phyloP scores from a whole-genome alignment of 2,888 invertebrate genomes.

The Endotricha flammealis region DNA sequence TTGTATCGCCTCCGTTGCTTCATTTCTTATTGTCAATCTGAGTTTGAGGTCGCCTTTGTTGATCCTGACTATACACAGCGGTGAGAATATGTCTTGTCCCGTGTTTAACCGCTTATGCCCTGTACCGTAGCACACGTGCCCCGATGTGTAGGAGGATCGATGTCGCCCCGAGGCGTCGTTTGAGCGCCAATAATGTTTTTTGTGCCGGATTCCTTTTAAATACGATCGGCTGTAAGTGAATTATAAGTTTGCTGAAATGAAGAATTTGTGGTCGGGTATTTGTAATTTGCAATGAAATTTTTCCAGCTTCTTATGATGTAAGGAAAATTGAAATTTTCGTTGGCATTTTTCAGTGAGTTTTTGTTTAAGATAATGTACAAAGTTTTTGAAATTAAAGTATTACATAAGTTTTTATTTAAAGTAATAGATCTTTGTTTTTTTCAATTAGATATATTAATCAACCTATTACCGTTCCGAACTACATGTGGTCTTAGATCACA shows the following conservation, averaged over 20 bases:
- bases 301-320: not conserved
- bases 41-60: conserved; percentile 18
- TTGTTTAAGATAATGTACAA: too few relatives aligned
- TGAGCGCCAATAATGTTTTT: conserved; percentile 68
- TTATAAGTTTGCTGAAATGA: conserved; percentile 39
- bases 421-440: too few relatives aligned
- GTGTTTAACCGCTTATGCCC: conserved; percentile 17
- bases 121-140: conserved; percentile 23
- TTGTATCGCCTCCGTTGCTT: too few relatives aligned
- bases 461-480: too few relatives aligned
- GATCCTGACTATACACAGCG: too few relatives aligned
- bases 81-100: too few relatives aligned
- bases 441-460: too few relatives aligned
- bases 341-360: too few relatives aligned
- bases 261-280: conserved; percentile 7
- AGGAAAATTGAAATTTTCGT: not conserved
- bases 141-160: conserved; percentile 53
- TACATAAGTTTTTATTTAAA: too few relatives aligned
- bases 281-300: conserved; percentile 1
- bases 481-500: too few relatives aligned
- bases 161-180: conserved; percentile 73
- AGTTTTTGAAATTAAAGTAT: too few relatives aligned
- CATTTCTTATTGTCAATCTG: too few relatives aligned
- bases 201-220: conserved; percentile 54
- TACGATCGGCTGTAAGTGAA: conserved; percentile 48